Evolutionary conservation across 1,140 invertebrate genomes (phyloP).

Genomic region (Halotydeus destructor): DNA sequence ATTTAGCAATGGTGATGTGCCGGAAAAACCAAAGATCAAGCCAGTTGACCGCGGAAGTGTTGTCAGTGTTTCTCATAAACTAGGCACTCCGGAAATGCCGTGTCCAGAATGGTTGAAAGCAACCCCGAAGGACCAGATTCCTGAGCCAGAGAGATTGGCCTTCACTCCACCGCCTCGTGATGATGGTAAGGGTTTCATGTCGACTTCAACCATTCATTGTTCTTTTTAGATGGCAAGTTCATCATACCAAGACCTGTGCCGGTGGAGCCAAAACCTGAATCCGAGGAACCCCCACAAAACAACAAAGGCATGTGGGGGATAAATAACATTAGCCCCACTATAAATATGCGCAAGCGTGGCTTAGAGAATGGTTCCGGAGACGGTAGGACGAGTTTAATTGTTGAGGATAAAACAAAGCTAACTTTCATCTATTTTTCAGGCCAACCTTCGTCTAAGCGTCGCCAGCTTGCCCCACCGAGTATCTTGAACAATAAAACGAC

Average conservation of each 20-base stretch:
- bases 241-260: conserved; percentile 2
- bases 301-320: conserved; percentile 41
- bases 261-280: conserved; percentile 61
- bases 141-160: conserved; percentile 50
- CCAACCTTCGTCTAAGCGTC: conserved; percentile 21
- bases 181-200: conserved; percentile 29
- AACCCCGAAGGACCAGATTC: conserved; percentile 51
- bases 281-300: conserved; percentile 21
- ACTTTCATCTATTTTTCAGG: conserved; percentile 7
- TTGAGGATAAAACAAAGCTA: conserved; percentile 11
- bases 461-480: conserved; percentile 11
- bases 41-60: conserved; percentile 35
- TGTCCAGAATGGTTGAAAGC: conserved; percentile 54
- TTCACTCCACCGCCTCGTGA: conserved; percentile 71
- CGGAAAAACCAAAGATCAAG: conserved; percentile 13
- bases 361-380: conserved; percentile 73
- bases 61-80: conserved; percentile 48
- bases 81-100: conserved; percentile 40
- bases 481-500: conserved; percentile 7
- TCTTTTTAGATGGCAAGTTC: conserved; percentile 37
- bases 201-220: conserved; percentile 7
- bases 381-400: conserved; percentile 31
- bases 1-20: conserved; percentile 10
- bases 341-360: conserved; percentile 42
- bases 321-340: conserved; percentile 31